Conservation (phyloP, 2,797 vertebrate species). For the Uromys caudimaculatus region DNA sequence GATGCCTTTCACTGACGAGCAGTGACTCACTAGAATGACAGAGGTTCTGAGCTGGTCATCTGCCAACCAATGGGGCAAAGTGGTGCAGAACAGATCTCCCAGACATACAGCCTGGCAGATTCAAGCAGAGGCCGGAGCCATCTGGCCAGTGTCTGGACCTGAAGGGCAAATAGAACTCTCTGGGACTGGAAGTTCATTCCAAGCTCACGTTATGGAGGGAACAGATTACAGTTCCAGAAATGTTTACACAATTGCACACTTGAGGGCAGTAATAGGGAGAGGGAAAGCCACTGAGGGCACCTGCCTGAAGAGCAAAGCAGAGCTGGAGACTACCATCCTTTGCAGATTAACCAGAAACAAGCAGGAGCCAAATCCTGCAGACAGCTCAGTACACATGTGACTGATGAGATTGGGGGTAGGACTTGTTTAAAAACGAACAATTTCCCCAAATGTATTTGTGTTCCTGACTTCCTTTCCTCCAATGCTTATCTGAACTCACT, state of each 20-base stretch:
- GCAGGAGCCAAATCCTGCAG: conserved; percentile 12
- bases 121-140: background rate
- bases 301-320: background rate
- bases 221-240: conserved; percentile 2
- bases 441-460: background rate
- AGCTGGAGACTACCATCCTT: background rate
- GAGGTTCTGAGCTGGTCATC: conserved; percentile 52
- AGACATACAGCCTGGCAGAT: background rate
- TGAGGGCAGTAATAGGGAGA: background rate
- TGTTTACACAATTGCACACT: background rate
- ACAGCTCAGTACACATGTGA: background rate
- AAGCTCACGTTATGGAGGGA: conserved; percentile 19
- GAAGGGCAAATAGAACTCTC: conserved; percentile 43
- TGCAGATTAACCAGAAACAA: conserved; percentile 40
- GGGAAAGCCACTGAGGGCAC: background rate
- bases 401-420: background rate
- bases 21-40: conserved; percentile 66
- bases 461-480: background rate
- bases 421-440: background rate
- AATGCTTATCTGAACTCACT: background rate
- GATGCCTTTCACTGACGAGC: conserved; percentile 38
- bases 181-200: conserved; percentile 9
- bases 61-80: conserved; percentile 48
- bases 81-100: conserved; percentile 33
- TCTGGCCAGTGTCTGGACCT: conserved; percentile 37